phyloP scores from a whole-genome alignment of 1,140 invertebrate species.

The Drosophila nannoptera region DNA sequence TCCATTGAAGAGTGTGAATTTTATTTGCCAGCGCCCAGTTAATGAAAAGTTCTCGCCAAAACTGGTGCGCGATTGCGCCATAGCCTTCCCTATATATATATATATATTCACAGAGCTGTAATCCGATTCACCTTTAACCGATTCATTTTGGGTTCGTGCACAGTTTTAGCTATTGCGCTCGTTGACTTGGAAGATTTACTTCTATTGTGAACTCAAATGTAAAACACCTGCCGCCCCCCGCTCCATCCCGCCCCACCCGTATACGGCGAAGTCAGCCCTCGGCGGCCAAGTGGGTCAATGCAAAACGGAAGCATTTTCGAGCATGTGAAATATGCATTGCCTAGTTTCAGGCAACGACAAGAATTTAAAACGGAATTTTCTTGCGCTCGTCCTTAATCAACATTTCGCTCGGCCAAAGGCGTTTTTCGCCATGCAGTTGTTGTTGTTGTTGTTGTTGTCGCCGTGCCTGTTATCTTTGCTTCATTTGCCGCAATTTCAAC shows the following conservation, averaged over 20 bases:
- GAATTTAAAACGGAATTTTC: slow-evolving; percentile 60
- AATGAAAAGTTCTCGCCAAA: too few relatives aligned
- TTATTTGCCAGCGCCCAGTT: background rate
- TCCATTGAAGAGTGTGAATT: background rate
- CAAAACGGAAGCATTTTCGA: slow-evolving; percentile 65
- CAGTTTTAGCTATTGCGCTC: too few relatives aligned
- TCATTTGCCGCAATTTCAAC: slow-evolving; percentile 72
- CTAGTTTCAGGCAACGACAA: slow-evolving; percentile 34
- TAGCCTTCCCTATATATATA: too few relatives aligned
- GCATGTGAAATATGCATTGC: slow-evolving; percentile 35
- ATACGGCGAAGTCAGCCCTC: background rate
- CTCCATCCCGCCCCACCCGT: too few relatives aligned
- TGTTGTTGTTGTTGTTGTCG: slow-evolving; percentile 14
- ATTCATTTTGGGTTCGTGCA: too few relatives aligned
- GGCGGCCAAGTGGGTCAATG: slow-evolving; percentile 64
- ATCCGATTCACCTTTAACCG: too few relatives aligned
- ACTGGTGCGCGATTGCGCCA: too few relatives aligned
- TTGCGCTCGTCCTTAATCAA: slow-evolving; percentile 70
- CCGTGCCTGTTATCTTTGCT: slow-evolving; percentile 61
- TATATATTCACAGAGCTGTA: too few relatives aligned
- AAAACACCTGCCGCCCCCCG: too few relatives aligned
- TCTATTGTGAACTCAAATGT: too few relatives aligned
- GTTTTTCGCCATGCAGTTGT: slow-evolving; percentile 44
- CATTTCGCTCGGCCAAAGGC: slow-evolving; percentile 46
- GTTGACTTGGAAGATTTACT: too few relatives aligned